Conservation (phyloP, 2,113 vertebrate genomes). For the Vidua macroura region DNA sequence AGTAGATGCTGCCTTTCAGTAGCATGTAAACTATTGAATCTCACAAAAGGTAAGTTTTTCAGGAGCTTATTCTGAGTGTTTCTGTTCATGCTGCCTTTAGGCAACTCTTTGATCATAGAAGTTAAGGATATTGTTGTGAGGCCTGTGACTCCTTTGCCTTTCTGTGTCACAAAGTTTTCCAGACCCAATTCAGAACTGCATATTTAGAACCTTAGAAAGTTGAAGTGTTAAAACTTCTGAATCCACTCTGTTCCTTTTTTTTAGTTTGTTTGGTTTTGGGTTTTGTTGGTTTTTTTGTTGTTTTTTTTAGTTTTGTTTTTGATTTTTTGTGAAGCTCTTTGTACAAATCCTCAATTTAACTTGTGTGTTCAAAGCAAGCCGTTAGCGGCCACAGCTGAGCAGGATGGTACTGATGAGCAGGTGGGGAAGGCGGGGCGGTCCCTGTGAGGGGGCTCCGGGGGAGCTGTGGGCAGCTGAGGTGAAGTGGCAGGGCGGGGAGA, state of each 20-base stretch:
- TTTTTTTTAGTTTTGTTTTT: background rate
- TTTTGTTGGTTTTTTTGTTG: background rate
- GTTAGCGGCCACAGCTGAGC: background rate
- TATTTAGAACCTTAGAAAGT: background rate
- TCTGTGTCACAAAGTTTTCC: background rate
- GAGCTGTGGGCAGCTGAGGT: background rate
- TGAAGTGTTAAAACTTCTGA: background rate
- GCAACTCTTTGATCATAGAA: background rate
- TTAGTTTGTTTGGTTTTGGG: background rate
- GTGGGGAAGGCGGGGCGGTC: accelerated
- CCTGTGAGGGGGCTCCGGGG: background rate
- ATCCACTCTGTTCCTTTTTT: accelerated
- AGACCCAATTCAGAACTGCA: background rate
- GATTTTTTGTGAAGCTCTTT: background rate
- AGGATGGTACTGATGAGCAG: background rate
- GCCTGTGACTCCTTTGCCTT: background rate
- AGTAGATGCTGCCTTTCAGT: background rate
- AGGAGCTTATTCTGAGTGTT: background rate
- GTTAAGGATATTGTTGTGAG: background rate
- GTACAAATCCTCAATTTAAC: background rate
- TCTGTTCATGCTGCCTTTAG: background rate
- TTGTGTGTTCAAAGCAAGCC: accelerated
- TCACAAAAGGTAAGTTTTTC: background rate
- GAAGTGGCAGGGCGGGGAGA: accelerated
- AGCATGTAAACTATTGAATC: background rate